Evolutionary conservation across 2,797 vertebrate species (phyloP).

Genomic region (Delichon dasypus): DNA sequence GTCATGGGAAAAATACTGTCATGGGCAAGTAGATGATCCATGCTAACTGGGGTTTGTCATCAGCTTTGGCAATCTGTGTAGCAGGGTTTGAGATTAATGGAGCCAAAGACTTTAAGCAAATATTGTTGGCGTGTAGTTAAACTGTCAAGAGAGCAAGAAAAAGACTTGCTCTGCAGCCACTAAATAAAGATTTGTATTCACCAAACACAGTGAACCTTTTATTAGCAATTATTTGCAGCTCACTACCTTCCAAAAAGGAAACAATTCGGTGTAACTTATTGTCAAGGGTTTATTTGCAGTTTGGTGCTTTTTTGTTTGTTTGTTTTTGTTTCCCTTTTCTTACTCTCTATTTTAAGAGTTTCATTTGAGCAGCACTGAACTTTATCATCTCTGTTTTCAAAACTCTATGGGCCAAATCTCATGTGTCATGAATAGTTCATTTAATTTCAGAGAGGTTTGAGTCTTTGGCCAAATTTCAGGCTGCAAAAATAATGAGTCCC

Average conservation of each 20-base stretch:
- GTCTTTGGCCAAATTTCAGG: slow-evolving; percentile 7
- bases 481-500: slow-evolving; percentile 8
- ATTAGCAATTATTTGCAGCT: slow-evolving; percentile 71
- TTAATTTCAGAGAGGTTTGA: not conserved
- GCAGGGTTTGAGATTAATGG: slow-evolving; percentile 69
- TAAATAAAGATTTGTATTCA: slow-evolving; percentile 74
- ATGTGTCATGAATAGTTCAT: not conserved
- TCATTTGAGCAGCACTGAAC: slow-evolving; percentile 17
- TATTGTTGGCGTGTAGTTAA: slow-evolving; percentile 72
- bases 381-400: not conserved
- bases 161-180: slow-evolving; percentile 60
- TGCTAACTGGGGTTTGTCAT: slow-evolving; percentile 72
- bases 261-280: slow-evolving; percentile 58
- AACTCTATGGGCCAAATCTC: not conserved
- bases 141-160: slow-evolving; percentile 73
- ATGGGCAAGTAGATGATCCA: slow-evolving; percentile 64
- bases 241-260: slow-evolving; percentile 68
- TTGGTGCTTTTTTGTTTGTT: not conserved
- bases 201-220: slow-evolving; percentile 66
- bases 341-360: slow-evolving; percentile 14
- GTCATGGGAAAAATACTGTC: slow-evolving; percentile 71
- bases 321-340: not conserved
- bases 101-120: slow-evolving; percentile 73
- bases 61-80: slow-evolving; percentile 57
- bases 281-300: slow-evolving; percentile 62